Conservation (phyloP, 2,888 invertebrate genomes). For the Cantharis lateralis region DNA sequence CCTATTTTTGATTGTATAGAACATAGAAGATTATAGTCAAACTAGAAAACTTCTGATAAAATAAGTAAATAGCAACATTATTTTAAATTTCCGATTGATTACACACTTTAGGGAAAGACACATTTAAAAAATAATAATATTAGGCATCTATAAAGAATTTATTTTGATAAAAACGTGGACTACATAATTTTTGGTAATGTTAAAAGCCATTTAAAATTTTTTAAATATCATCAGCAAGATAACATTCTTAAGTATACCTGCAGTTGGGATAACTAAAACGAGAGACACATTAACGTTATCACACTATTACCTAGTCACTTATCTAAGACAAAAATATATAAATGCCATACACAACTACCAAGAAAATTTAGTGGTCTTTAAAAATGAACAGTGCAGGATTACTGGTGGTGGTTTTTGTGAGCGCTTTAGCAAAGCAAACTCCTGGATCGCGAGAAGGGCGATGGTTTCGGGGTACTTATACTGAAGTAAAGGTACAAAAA, state of each 20-base stretch:
- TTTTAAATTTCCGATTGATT: neutral
- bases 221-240: neutral
- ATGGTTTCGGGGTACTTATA: slow-evolving; percentile 42
- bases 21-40: too few relatives aligned
- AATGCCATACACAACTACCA: neutral
- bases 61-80: too few relatives aligned
- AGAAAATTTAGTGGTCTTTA: neutral
- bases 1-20: neutral
- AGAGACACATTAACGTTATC: neutral
- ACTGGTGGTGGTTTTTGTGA: slow-evolving; percentile 1
- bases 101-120: too few relatives aligned
- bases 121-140: neutral
- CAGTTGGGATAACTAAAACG: neutral
- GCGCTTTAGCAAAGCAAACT: slow-evolving; percentile 9
- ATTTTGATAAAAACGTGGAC: neutral
- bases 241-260: neutral
- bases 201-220: neutral
- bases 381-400: neutral
- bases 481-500: slow-evolving; percentile 44
- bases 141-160: neutral
- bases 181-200: neutral
- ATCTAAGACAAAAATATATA: neutral
- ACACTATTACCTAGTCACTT: neutral
- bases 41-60: too few relatives aligned
- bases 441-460: slow-evolving; percentile 28